Base-by-base conservation (phyloP, 2,797 vertebrate species). In the Halcyon leucocephala region DNA sequence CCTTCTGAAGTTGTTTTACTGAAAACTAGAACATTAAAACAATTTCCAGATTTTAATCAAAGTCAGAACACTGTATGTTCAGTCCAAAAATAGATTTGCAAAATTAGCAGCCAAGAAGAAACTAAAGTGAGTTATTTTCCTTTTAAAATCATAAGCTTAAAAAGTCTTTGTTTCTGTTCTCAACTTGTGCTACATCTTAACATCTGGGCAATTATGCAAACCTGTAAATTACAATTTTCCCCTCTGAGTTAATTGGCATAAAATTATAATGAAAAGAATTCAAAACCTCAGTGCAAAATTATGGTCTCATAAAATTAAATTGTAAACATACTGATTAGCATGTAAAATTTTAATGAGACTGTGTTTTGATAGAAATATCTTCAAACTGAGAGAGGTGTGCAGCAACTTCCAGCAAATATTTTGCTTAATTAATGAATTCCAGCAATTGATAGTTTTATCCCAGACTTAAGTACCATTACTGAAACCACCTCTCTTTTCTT, bases 391-490 rank as follows among this genome's bases (percentile, higher is more conserved):
- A 70, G 64, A 93, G 81, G 54, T 86, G 42, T 64, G 51, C 81
- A 95, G 46, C 90, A 97, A 95, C 52, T 96, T 94, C 86, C 94
- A 94, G 69, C 89, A 97, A 97, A 97, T 98, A 98, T 97, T 97
- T 98, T 95, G 89, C 95, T 94, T 95, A 97, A 98, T 98, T 98
- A 97, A 97, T 97, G 83, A 94, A 95, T 95, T 97, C 96, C 77
- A 96, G 35, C 97, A 97, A 97, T 96, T 96, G 82, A 93, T 97
- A 96, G 60, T 74, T 96, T 62, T 91, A 96, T 93, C 91, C 80
- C 73, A 96, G 69, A 87, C 93, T 96, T 97, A 97, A 94, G 90
- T 46, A 91, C 66, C 70, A 74, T 94, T 95, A 94, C 90, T 96
- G 95, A 97, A 93, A 44, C 37, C 29, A 85, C 70, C n/a, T 82